Base-by-base conservation (phyloP, 2,888 invertebrate species). In the Auanema sp. region DNA sequence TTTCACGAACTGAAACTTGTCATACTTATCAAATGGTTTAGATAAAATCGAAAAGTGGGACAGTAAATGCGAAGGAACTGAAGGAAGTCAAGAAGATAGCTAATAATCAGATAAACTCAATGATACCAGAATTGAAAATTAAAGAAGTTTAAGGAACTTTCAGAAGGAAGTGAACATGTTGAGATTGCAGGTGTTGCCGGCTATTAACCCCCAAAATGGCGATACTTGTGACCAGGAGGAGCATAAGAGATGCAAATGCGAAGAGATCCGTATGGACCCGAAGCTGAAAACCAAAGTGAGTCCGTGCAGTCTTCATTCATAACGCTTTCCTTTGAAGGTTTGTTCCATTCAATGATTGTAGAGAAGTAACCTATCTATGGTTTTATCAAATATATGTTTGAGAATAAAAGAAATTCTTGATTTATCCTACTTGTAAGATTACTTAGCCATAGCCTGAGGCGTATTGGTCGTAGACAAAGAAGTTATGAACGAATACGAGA, bases 231-330 rank as follows among this genome's bases (percentile, higher is more conserved):
- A n/a, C 5, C n/a, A 24, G 6, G 21, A n/a, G 3, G 23, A 40
- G n/a, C 52, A 25, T 14, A 41, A 55, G 12, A 23, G 64, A 21
- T 75, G 75, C 50, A 68, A 65, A 51, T 72, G 72, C 40, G 75
- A 75, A 25, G 72, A 69, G 14, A 69, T 75, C 18, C 58, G 75
- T 56, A 59, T 52, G 8, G 72, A 75, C 62, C 65, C 67, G 14
- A 69, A 65, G 44, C 56, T 72, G 33, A 75, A 75, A 59, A 75
- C 75, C 1, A 75, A 75, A 66, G 72, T 75, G n/a, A 68, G 69
- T n/a, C n/a, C n/a, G n/a, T n/a, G n/a, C n/a, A n/a, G n/a, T n/a
- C 10, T 47, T 21, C 47, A 18, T 3, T 21, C 10, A 5, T 10
- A 47, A 18, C 3, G 3, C 5, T 47, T 21, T 47, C 10, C 6